These are phyloP conservation scores for Oncorhynchus tshawytscha DNA, from an alignment of 2,113 vertebrate genomes.

Conservation along the genomic window DNA sequence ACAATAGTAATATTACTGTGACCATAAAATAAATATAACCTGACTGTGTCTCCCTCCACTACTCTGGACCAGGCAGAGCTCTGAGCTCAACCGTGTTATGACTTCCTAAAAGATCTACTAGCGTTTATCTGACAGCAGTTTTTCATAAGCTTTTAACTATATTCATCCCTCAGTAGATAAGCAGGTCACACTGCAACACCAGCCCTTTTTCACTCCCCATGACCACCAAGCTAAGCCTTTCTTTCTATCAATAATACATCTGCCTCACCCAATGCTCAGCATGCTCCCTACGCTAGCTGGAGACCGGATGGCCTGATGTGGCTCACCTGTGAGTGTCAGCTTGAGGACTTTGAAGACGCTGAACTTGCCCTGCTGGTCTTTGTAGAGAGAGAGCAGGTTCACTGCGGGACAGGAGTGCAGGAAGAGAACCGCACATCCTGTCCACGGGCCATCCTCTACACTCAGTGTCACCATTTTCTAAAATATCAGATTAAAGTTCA, in stretches of 20 bases:
- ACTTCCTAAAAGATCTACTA: too few species aligned
- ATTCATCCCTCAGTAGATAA: too few species aligned
- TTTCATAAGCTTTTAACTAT: neutral
- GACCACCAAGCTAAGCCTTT: neutral
- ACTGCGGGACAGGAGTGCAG: constrained; percentile 77
- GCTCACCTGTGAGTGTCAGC: constrained; percentile 83
- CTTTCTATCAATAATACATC: constrained; percentile 2
- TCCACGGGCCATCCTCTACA: constrained; percentile 69
- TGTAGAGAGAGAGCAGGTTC: constrained; percentile 79
- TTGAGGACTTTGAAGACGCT: constrained; percentile 84
- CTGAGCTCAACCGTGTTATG: too few species aligned
- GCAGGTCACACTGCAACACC: neutral
- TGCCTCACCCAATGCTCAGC: neutral
- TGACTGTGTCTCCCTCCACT: constrained; percentile 10
- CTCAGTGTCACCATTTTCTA: constrained; percentile 74
- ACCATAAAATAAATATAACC: too few species aligned
- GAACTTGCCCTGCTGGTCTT: constrained; percentile 78
- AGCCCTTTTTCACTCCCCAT: neutral
- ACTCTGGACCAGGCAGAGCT: neutral
- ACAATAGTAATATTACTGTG: too few species aligned
- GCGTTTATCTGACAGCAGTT: neutral
- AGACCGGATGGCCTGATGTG: neutral
- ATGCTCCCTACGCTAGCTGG: neutral
- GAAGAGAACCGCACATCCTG: constrained; percentile 89
- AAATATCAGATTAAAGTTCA: constrained; percentile 4